A percentile compares a stretch with the other conserved stretches of the same genome.
Evolutionary conservation across 2,888 invertebrate species (phyloP).

Genomic region (Sesia bembeciformis): DNA sequence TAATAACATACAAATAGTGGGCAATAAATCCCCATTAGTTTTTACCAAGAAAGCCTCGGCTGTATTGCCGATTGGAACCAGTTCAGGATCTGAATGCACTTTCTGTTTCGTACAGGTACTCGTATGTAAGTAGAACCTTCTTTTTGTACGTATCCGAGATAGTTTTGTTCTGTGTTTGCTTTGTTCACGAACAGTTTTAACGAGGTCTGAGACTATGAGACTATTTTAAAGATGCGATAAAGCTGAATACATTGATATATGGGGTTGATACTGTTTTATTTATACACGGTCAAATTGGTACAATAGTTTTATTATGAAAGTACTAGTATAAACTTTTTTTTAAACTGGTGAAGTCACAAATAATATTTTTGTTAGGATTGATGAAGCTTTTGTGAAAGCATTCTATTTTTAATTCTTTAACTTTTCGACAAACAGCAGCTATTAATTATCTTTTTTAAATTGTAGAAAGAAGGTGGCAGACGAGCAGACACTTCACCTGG

Average conservation of each 20-base stretch:
- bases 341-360: too few species aligned
- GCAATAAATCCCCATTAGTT: too few species aligned
- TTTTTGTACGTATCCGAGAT: neutral
- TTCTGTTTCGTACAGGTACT: conserved; percentile 4
- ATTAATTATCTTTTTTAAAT: too few species aligned
- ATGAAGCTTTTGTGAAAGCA: too few species aligned
- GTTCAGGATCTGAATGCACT: conserved; percentile 6
- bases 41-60: neutral
- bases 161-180: neutral
- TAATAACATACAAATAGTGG: too few species aligned
- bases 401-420: too few species aligned
- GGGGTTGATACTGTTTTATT: neutral
- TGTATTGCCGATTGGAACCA: conserved; percentile 4
- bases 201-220: neutral
- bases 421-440: too few species aligned
- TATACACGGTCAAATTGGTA: neutral
- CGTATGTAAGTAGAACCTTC: conserved; percentile 5
- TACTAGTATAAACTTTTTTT: too few species aligned
- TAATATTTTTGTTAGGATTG: too few species aligned
- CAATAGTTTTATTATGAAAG: too few species aligned
- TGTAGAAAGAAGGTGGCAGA: too few species aligned
- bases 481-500: too few species aligned
- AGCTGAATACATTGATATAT: neutral
- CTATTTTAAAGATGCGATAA: neutral
- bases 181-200: neutral